Evolutionary conservation across 2,888 invertebrate genomes (phyloP).

Genomic region (Campopleginae sp.): DNA sequence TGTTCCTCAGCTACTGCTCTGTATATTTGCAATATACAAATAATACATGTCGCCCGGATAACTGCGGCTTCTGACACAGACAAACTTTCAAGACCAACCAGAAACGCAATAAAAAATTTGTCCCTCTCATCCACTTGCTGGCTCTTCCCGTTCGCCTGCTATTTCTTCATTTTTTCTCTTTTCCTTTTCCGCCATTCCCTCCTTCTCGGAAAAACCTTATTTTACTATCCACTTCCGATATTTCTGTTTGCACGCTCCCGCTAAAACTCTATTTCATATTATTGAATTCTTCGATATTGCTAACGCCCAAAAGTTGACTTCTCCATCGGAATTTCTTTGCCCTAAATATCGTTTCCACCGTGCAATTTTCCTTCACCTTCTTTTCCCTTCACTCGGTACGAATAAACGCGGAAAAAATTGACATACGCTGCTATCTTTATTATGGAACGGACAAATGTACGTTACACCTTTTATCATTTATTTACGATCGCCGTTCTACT

Average conservation of each 20-base stretch:
- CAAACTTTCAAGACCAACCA: not conserved
- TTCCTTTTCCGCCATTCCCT: not conserved
- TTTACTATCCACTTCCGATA: not conserved
- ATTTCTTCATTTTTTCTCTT: not conserved
- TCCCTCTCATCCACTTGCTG: not conserved
- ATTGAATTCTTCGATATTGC: not conserved
- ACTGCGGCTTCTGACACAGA: not conserved
- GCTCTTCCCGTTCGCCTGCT: not conserved
- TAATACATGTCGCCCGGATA: slow-evolving; percentile 10
- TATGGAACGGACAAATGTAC: not conserved
- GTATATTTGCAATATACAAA: slow-evolving; percentile 18
- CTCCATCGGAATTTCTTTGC: not conserved
- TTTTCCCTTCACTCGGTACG: not conserved
- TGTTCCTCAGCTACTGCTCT: not conserved
- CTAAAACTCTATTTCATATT: not conserved
- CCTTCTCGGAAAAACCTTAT: not conserved
- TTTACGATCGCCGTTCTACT: not conserved
- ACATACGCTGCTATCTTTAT: not conserved
- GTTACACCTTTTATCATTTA: not conserved
- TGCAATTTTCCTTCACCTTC: not conserved
- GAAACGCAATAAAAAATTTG: slow-evolving; percentile 5
- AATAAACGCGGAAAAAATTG: not conserved
- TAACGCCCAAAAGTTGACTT: not conserved
- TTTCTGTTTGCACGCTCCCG: not conserved
- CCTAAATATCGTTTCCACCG: not conserved